A percentile compares a stretch with the other conserved stretches of the same genome.
Conservation (phyloP, 2,888 invertebrate genomes). For the Drosophila prostipennis region DNA sequence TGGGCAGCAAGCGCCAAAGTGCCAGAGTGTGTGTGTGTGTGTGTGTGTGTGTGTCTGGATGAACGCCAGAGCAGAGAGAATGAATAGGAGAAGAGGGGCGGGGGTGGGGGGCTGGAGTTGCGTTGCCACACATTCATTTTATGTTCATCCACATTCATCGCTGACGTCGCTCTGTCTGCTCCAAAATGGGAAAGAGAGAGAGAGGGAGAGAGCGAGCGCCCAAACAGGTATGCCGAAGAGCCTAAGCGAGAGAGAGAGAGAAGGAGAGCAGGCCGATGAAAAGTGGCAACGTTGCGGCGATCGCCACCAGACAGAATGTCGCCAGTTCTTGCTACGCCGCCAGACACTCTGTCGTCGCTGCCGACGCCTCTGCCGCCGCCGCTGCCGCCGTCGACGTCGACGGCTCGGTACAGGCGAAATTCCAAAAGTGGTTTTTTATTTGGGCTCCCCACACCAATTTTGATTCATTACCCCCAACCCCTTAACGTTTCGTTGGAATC, state of each 20-base stretch:
- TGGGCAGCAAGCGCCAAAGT: slow-evolving; percentile 34
- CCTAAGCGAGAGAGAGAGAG: slow-evolving; percentile 9
- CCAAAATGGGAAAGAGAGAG: slow-evolving; percentile 38
- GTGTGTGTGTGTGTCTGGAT: slow-evolving; percentile 39
- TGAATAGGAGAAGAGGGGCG: slow-evolving; percentile 44
- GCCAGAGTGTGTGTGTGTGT: background rate
- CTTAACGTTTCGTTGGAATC: background rate
- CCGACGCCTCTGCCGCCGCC: slow-evolving; percentile 29
- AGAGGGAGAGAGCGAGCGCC: slow-evolving; percentile 45
- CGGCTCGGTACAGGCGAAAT: slow-evolving; percentile 31
- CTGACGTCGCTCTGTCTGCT: slow-evolving; percentile 43
- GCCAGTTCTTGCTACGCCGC: slow-evolving; percentile 91
- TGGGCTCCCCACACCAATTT: background rate
- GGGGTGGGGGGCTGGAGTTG: background rate
- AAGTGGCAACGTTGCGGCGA: slow-evolving; percentile 89
- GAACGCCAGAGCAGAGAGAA: slow-evolving; percentile 43
- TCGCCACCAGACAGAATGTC: slow-evolving; percentile 96
- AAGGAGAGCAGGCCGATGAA: slow-evolving; percentile 54
- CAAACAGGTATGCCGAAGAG: slow-evolving; percentile 12
- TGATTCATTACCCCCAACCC: background rate
- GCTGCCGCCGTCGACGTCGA: slow-evolving; percentile 6
- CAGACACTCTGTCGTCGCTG: slow-evolving; percentile 90
- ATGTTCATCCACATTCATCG: slow-evolving; percentile 19
- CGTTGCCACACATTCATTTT: slow-evolving; percentile 5
- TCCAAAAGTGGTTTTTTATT: slow-evolving; percentile 4